Evolutionary conservation across 2,797 vertebrate genomes (phyloP).

Genomic region (Coregonus ussuriensis): DNA sequence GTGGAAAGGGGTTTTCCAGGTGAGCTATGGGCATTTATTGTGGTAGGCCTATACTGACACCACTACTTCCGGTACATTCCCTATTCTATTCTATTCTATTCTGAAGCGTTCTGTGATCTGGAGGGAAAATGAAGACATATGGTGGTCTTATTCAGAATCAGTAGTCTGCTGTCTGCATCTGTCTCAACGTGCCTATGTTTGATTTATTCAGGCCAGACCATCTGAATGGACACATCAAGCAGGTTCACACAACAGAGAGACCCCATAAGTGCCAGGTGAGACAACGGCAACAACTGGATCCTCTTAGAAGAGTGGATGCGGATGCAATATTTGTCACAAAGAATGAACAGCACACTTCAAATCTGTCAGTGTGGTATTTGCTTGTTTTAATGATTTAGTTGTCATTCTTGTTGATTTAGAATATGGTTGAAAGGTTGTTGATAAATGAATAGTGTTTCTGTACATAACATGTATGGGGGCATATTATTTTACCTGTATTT

Average conservation of each 20-base stretch:
- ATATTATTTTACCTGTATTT: not conserved
- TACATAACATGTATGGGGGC: not conserved
- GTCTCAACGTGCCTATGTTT: slow-evolving; percentile 13
- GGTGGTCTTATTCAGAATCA: not conserved
- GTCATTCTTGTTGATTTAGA: not conserved
- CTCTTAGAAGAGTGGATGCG: not conserved
- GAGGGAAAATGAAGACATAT: not conserved
- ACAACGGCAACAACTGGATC: not conserved
- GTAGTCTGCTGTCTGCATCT: not conserved
- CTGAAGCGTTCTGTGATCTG: not conserved
- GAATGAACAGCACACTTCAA: not conserved
- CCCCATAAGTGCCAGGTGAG: slow-evolving; percentile 99
- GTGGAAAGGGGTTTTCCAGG: slow-evolving; percentile 99
- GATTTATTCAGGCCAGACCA: slow-evolving; percentile 90
- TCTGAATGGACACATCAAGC: slow-evolving; percentile 99
- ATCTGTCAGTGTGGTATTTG: not conserved
- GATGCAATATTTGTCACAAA: not conserved
- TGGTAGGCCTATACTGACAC: not conserved
- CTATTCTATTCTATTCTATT: not conserved
- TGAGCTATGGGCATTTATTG: slow-evolving; percentile 68
- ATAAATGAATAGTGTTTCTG: not conserved
- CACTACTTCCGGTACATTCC: not conserved
- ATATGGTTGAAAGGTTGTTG: not conserved
- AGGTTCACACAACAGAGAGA: slow-evolving; percentile 99
- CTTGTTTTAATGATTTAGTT: not conserved